Conservation (phyloP, 2,113 vertebrate genomes). For the Sinosuthora webbiana region DNA sequence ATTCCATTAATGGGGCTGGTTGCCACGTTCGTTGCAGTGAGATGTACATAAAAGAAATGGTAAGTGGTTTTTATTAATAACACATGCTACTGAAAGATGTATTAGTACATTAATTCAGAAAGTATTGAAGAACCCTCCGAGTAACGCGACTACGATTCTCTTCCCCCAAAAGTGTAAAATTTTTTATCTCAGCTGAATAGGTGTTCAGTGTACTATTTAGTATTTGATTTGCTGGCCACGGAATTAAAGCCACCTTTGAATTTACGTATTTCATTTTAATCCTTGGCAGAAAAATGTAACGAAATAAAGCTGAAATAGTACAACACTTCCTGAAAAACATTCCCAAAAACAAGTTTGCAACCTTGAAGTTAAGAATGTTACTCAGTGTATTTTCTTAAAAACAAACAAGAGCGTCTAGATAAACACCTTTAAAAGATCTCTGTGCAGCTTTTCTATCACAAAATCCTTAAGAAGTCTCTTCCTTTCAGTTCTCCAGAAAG, state of each 20-base stretch:
- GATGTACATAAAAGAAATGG: neutral
- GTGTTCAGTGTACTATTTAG: constrained; percentile 38
- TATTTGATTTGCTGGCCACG: constrained; percentile 41
- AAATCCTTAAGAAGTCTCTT: constrained; percentile 66
- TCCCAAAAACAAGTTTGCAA: constrained; percentile 46
- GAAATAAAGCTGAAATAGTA: constrained; percentile 41
- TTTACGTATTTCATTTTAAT: constrained; percentile 23
- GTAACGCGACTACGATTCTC: constrained; percentile 6
- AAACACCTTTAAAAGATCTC: constrained; percentile 66
- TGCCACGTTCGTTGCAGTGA: neutral
- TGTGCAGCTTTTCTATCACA: constrained; percentile 66
- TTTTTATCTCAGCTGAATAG: constrained; percentile 47
- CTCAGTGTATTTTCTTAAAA: constrained; percentile 63
- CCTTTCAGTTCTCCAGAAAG: constrained; percentile 68
- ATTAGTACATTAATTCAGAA: constrained; percentile 59
- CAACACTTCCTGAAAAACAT: constrained; percentile 58
- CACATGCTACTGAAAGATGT: constrained; percentile 43
- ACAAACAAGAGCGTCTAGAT: constrained; percentile 60
- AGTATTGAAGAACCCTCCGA: constrained; percentile 38
- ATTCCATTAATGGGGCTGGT: constrained; percentile 22
- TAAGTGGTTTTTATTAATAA: constrained; percentile 36
- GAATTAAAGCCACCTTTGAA: constrained; percentile 51
- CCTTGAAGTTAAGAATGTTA: constrained; percentile 62
- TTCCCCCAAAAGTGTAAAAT: constrained; percentile 34
- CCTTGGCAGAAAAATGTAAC: constrained; percentile 13